Evolutionary conservation across 2,888 invertebrate species (phyloP).

Genomic region (Athrips mouffetella): DNA sequence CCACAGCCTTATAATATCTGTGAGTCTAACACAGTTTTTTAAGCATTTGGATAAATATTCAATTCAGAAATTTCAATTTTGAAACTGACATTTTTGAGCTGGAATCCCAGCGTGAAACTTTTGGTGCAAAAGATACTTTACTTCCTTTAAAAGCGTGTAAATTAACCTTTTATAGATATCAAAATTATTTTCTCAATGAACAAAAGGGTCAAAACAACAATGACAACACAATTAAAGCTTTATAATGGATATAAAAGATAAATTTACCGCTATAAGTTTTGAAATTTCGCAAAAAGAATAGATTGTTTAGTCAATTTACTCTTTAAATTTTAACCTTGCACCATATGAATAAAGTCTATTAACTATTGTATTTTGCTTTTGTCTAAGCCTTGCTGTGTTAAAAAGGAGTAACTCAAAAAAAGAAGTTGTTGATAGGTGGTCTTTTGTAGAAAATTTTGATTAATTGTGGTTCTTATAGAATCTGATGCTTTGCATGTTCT

Average conservation of each 20-base stretch:
- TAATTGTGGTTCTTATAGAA: conserved; percentile 36
- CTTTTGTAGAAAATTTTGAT: conserved; percentile 41
- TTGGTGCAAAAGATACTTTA: background rate
- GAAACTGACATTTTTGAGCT: background rate
- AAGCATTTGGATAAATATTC: no score
- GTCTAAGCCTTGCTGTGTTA: conserved; percentile 38
- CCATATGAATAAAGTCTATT: background rate
- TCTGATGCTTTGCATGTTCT: conserved; percentile 21
- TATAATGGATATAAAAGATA: conserved; percentile 41
- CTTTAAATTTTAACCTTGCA: background rate
- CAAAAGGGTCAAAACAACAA: conserved; percentile 30
- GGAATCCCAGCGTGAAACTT: background rate
- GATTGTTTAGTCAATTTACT: conserved; percentile 17
- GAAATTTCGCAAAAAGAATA: conserved; percentile 39
- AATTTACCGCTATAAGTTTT: conserved; percentile 41
- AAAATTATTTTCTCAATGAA: conserved; percentile 38
- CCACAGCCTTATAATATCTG: no score
- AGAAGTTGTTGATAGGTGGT: conserved; percentile 43
- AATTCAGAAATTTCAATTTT: no score
- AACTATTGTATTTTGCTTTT: background rate
- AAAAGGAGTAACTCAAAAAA: conserved; percentile 39
- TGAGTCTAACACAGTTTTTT: no score
- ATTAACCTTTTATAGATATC: conserved; percentile 18
- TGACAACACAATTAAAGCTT: conserved; percentile 36
- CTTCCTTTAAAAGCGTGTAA: conserved; percentile 11